Base-by-base conservation (phyloP, 2,113 vertebrate genomes). In the Nesoenas mayeri region DNA sequence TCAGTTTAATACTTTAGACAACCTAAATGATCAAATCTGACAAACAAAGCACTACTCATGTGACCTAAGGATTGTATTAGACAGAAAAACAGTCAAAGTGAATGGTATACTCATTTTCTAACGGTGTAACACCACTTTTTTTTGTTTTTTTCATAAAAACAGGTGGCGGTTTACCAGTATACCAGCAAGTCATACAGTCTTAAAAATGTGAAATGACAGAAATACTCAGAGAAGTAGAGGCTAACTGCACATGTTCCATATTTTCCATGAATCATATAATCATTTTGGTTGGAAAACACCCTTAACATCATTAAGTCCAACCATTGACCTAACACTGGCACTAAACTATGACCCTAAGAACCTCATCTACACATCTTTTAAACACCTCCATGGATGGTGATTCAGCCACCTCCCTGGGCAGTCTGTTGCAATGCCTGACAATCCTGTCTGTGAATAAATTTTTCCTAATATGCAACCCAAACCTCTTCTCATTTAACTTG, bases 191-290 rank as follows among this genome's bases (percentile, higher is more conserved):
- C 25, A 34, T 0, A 0, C 28, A 15, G 38, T 7, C 29, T 60
- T n/a, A 47, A 85, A 67, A 61, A 40, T 12, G 31, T 2, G 3
- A 60, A 48, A 54, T 14, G n/a, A 54, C 28, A 53, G 36, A 70
- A 62, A 29, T 0, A 0, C 25, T 38, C 38, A 19, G 40, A 65
- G 58, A 14, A 38, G 34, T 2, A 15, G 51, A 38, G 31, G 20
- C 25, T 20, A 61, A 56, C 53, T 4, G 19, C 15, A 19, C 31
- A 5, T 51, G 32, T 53, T 19, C 42, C 0, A 0, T 15, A 50
- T 44, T 29, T 64, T 38, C 57, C 31, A 12, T 38, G 36, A 9
- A 47, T 47, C 44, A 47, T 47, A 47, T 9, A 47, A 19, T 19
- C 44, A 14, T 47, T 47, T 19, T 19, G 18, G 18, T 47, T 47